These are phyloP conservation scores for Neuroscelio doddi DNA, from an alignment of 2,888 invertebrate species.

Conservation along the genomic window DNA sequence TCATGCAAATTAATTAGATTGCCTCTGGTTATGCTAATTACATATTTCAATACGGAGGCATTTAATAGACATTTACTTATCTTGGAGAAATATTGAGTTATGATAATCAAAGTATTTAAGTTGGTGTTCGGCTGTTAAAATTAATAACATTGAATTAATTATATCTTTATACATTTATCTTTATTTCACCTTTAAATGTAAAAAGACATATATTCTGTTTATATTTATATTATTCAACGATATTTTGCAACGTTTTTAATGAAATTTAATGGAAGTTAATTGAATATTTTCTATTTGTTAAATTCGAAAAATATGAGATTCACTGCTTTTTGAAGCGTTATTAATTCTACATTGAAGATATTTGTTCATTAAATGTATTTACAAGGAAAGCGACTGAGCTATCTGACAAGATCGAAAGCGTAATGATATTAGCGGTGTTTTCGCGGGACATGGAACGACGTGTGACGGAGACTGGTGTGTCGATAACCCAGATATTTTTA, in stretches of 20 bases:
- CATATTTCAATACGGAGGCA: background rate
- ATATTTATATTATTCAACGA: too few relatives aligned
- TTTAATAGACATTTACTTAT: background rate
- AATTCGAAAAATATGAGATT: too few relatives aligned
- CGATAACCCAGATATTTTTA: slow-evolving; percentile 15
- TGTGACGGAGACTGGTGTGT: slow-evolving; percentile 11
- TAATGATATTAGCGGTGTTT: slow-evolving; percentile 10
- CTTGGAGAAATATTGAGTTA: slow-evolving; percentile 8
- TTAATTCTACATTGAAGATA: background rate
- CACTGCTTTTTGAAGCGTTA: too few relatives aligned
- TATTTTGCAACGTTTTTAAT: too few relatives aligned
- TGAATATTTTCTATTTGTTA: background rate
- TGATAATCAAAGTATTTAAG: background rate
- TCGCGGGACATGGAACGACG: slow-evolving; percentile 7
- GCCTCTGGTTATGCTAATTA: slow-evolving; percentile 7
- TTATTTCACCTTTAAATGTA: background rate
- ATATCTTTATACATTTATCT: slow-evolving; percentile 3
- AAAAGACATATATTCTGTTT: too few relatives aligned
- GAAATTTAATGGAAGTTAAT: too few relatives aligned
- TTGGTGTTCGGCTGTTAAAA: slow-evolving; percentile 2
- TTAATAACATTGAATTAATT: slow-evolving; percentile 15
- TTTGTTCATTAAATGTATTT: slow-evolving; percentile 3
- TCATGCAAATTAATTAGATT: background rate
- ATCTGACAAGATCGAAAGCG: slow-evolving; percentile 9
- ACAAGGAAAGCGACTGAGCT: slow-evolving; percentile 2